phyloP scores from a whole-genome alignment of 2,797 vertebrate genomes.

The Macroramphosus scolopax region DNA sequence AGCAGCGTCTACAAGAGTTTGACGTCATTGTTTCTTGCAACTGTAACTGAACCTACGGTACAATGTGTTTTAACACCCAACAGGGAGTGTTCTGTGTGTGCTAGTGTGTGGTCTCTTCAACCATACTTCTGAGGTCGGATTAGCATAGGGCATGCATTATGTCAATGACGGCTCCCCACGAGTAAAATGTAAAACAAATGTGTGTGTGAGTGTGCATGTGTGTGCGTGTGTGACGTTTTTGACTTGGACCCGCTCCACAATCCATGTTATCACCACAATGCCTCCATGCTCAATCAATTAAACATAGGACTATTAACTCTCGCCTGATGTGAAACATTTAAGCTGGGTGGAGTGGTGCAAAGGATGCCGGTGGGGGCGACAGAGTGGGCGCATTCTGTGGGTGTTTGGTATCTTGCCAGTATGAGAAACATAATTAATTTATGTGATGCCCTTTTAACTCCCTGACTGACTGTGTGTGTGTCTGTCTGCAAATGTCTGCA shows the following conservation, averaged over 20 bases:
- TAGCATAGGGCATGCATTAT: no score
- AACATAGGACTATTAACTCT: conserved; percentile 64
- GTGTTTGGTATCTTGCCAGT: conserved; percentile 55
- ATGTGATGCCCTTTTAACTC: conserved; percentile 55
- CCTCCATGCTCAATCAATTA: conserved; percentile 59
- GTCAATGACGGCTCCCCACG: no score
- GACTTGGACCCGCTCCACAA: conserved; percentile 24
- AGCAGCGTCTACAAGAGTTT: no score
- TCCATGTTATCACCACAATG: conserved; percentile 37
- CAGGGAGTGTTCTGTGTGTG: no score
- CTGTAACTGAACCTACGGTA: no score
- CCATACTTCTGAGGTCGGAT: no score
- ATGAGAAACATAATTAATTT: conserved; percentile 69
- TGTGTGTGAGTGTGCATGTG: neutral
- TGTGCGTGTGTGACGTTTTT: conserved; percentile 13
- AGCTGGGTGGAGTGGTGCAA: conserved; percentile 33
- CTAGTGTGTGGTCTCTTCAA: no score
- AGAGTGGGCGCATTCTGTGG: conserved; percentile 24
- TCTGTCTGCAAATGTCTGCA: conserved; percentile 26
- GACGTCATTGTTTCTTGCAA: no score
- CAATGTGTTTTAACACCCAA: no score
- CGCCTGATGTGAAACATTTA: conserved; percentile 61
- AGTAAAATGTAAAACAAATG: neutral
- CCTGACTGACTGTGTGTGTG: conserved; percentile 41
- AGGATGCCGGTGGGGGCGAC: conserved; percentile 17